These are phyloP conservation scores for Alosa sapidissima DNA, from an alignment of 2,797 vertebrate species.

Conservation along the genomic window DNA sequence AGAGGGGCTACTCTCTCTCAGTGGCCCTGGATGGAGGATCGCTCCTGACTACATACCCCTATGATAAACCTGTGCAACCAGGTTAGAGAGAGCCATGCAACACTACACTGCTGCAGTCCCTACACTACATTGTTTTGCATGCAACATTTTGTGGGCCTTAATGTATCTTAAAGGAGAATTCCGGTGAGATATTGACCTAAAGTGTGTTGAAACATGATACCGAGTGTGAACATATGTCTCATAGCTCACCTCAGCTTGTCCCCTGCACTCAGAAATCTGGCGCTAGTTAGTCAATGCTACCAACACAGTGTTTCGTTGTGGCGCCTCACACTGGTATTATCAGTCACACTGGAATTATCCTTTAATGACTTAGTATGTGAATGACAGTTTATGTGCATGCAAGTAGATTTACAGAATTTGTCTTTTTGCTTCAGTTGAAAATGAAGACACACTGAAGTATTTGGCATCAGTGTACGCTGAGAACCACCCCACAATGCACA, in stretches of 20 bases:
- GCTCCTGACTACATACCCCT: conserved; percentile 90
- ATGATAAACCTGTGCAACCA: conserved; percentile 90
- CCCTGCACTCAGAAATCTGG: too few species aligned
- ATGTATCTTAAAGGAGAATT: not conserved
- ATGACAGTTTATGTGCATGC: not conserved
- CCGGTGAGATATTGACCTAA: too few species aligned
- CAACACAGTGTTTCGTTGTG: too few species aligned
- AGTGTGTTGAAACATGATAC: too few species aligned
- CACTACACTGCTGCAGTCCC: too few species aligned
- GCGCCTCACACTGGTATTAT: too few species aligned
- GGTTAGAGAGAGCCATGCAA: conserved; percentile 66
- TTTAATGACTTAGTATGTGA: not conserved
- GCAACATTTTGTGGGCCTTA: not conserved
- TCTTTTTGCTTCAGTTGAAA: conserved; percentile 78
- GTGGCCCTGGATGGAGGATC: conserved; percentile 92
- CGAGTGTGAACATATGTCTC: too few species aligned
- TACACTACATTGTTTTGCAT: not conserved
- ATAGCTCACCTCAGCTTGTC: too few species aligned
- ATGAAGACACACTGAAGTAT: conserved; percentile 91
- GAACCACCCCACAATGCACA: conserved; percentile 91
- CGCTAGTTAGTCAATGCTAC: too few species aligned
- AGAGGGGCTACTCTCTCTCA: conserved; percentile 87
- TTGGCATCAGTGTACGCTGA: conserved; percentile 90
- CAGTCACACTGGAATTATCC: too few species aligned
- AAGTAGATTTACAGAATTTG: not conserved